Evolutionary conservation across 2,888 invertebrate species (phyloP).

Genomic region (Polietes domitor): DNA sequence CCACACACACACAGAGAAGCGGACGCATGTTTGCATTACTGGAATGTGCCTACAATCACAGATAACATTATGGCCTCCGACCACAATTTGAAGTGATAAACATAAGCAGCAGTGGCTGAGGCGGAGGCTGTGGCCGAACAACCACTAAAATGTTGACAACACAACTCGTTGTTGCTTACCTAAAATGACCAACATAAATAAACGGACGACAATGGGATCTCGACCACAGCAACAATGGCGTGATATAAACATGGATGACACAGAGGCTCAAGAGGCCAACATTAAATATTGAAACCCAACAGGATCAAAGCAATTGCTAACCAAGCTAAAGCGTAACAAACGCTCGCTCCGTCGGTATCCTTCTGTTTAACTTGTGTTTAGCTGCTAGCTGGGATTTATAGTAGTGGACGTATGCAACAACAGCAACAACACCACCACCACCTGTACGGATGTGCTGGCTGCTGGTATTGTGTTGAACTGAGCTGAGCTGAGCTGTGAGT

Average conservation of each 20-base stretch:
- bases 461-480: no score
- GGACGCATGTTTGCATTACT: not conserved
- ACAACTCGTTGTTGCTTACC: not conserved
- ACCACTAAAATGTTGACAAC: slow-evolving; percentile 10
- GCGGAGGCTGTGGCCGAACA: no score
- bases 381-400: slow-evolving; percentile 5
- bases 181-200: slow-evolving; percentile 22
- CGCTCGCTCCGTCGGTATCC: not conserved
- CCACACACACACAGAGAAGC: not conserved
- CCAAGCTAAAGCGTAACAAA: no score
- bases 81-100: not conserved
- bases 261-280: not conserved
- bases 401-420: not conserved
- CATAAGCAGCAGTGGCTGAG: not conserved
- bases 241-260: not conserved
- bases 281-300: slow-evolving; percentile 26
- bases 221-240: not conserved
- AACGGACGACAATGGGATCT: not conserved
- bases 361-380: not conserved
- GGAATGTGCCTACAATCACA: not conserved
- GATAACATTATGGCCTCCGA: not conserved
- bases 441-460: no score
- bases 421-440: no score
- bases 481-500: no score
- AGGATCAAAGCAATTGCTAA: slow-evolving; percentile 22